Base-by-base conservation (phyloP, 2,113 vertebrate species). In the Hassar affinis region DNA sequence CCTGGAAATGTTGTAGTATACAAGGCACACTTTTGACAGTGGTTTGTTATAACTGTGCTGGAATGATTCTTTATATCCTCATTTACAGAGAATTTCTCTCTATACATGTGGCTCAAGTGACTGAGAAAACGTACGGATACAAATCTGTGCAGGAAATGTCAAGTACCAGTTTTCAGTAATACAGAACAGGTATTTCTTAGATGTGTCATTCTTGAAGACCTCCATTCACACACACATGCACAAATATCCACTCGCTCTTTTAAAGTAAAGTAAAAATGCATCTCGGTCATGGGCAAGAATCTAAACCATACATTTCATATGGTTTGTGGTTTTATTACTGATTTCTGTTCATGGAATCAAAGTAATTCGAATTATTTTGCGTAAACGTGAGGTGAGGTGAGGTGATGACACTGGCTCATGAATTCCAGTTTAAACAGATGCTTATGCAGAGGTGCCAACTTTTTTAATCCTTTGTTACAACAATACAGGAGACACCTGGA, bases 121-220 rank as follows among this genome's bases (percentile, higher is more conserved):
- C 12, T 8, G 18, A 57, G 54, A 38, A 47, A 74, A 78, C 25
- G 3, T 42, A 79, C 27, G 27, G 74, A 59, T 79, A 72, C 54
- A 80, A 77, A 35, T 49, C 38, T 79, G 80, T 74, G 56, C 72
- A 80, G 76, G 84, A 87, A 87, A 87, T 85, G 83, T 85, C 74
- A 84, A 85, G 79, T 87, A 87, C 79, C 66, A 52, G 77, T 49
- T 62, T 45, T 51, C 47, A 47, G 45, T 79, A 79, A 79, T 72
- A 72, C 77, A 72, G 42, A 83, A 62, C 42, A 84, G 20, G 56
- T 57, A 69, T 69, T 35, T 47, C 25, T n/a, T 2, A 42, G 9
- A 33, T 51, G 49, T 54, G 66, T 38, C 33, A 76, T 52, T 27
- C 72, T 64, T n/a, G n/a, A 54, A 56, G 61, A 54, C 47, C 30